Percentiles rank a stretch among this genome's conserved stretches.
These are phyloP conservation scores for Cirrhinus molitorella DNA, from an alignment of 2,797 vertebrate genomes.

Conservation along the genomic window DNA sequence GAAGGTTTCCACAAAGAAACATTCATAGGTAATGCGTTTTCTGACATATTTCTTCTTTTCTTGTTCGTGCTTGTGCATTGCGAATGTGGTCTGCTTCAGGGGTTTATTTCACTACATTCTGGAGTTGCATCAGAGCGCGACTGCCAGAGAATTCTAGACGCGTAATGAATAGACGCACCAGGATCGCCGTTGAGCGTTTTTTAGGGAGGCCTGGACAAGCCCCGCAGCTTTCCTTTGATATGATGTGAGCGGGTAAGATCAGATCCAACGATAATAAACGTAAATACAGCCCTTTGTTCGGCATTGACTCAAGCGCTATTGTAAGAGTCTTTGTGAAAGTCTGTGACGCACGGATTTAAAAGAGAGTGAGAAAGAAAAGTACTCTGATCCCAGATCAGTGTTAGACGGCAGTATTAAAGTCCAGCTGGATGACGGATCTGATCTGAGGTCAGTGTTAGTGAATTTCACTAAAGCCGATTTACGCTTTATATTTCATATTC, in stretches of 20 bases:
- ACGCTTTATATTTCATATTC: too few species aligned
- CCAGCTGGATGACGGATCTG: too few species aligned
- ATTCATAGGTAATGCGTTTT: not conserved
- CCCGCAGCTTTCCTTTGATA: not conserved
- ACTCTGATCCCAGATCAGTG: not conserved
- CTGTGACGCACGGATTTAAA: conserved; percentile 2
- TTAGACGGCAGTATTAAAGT: not conserved
- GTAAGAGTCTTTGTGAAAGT: not conserved
- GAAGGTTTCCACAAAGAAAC: not conserved
- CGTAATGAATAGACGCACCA: not conserved
- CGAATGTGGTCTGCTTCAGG: not conserved
- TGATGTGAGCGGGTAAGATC: not conserved
- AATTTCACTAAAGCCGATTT: not conserved
- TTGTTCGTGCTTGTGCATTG: not conserved
- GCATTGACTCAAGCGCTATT: conserved; percentile 1
- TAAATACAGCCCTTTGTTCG: conserved; percentile 14
- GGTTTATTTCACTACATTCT: not conserved
- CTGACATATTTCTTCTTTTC: not conserved
- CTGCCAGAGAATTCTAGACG: not conserved
- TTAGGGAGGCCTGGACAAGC: not conserved
- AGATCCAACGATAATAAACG: not conserved
- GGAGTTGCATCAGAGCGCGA: not conserved
- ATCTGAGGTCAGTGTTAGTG: not conserved
- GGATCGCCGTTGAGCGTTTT: not conserved
- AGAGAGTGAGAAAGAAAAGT: not conserved